Evolutionary conservation across 1,140 invertebrate species (phyloP).

Genomic region (Drosophila tristis): DNA sequence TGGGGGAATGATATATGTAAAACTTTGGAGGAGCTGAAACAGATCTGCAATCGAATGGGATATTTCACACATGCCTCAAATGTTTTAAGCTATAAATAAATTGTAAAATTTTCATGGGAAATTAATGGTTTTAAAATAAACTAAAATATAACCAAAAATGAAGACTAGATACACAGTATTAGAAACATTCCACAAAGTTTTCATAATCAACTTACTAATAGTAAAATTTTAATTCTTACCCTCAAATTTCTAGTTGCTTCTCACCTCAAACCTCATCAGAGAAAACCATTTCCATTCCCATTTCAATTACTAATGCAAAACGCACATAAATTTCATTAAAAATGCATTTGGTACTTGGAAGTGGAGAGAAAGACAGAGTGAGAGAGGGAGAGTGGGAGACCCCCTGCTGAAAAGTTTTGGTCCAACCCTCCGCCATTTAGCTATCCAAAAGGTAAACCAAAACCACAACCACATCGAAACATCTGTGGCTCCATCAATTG

Average conservation of each 20-base stretch:
- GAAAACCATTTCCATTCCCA: slow-evolving; percentile 13
- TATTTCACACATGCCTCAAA: too few species aligned
- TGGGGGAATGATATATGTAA: too few species aligned
- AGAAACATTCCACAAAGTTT: background rate
- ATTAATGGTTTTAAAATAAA: too few species aligned
- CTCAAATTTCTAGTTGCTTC: background rate
- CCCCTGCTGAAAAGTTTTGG: slow-evolving; percentile 26
- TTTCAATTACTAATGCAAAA: slow-evolving; percentile 60
- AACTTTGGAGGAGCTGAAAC: too few species aligned
- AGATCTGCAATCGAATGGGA: too few species aligned
- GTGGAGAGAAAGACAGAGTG: too few species aligned
- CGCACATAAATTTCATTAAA: slow-evolving; percentile 77
- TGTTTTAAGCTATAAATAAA: too few species aligned
- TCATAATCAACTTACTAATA: too few species aligned
- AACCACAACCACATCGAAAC: slow-evolving; percentile 49
- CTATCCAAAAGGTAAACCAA: slow-evolving; percentile 37
- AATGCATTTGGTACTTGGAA: slow-evolving; percentile 62
- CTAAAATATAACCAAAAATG: too few species aligned
- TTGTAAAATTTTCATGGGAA: too few species aligned
- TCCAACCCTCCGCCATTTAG: slow-evolving; percentile 47
- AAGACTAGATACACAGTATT: too few species aligned
- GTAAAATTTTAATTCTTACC: too few species aligned
- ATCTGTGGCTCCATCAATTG: slow-evolving; percentile 67
- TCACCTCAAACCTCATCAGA: background rate
- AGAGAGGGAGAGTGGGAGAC: background rate